Base-by-base conservation (phyloP, 2,797 vertebrate genomes). In the Anguilla pacifica region DNA sequence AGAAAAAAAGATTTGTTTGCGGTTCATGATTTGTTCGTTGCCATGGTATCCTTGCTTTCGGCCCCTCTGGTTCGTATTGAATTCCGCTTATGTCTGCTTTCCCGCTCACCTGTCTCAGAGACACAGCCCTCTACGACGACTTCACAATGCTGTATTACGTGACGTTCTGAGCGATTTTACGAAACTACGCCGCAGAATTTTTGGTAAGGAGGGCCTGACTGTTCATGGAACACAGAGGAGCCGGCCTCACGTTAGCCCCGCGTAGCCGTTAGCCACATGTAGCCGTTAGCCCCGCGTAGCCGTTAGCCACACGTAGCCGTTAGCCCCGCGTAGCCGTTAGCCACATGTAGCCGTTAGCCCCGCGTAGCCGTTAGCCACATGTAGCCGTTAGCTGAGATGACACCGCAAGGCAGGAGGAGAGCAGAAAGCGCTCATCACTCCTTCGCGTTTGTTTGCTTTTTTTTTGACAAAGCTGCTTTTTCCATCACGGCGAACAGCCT, bases 51-150 rank as follows among this genome's bases (percentile, higher is more conserved):
- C n/a, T 70, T 70, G n/a, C 67, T n/a, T 7, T 61, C 19, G 59
- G 59, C 19, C 59, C 59, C 22, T 4, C 15, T 4, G 15, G 17
- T 61, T 61, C 22, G 55, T 57, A 17, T 15, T 61, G 59, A 61
- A 3, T 61, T 17, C 3, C 10, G 1, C 1, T n/a, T 0, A 10
- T 6, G 25, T n/a, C 11, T 70, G 22, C 64, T 67, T 4, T 67
- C 25, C n/a, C 22, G 59, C 22, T 2, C 15, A 15, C 15, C 17
- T 17, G 15, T 17, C 59, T 3, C 59, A 57, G 15, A 10, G 55
- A 57, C 9, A 57, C 55, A 57, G 15, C 22, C 59, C 15, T 22
- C 19, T 0, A 91, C 17, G 55, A 85, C 90, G 89, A 85, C 74
- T 22, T 67, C 10, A 19, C 0, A 19, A 67, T 67, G 64, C n/a